Percentiles rank a stretch among this genome's conserved stretches.
phyloP scores from a whole-genome alignment of 2,113 vertebrate species.

The Heterotis niloticus region DNA sequence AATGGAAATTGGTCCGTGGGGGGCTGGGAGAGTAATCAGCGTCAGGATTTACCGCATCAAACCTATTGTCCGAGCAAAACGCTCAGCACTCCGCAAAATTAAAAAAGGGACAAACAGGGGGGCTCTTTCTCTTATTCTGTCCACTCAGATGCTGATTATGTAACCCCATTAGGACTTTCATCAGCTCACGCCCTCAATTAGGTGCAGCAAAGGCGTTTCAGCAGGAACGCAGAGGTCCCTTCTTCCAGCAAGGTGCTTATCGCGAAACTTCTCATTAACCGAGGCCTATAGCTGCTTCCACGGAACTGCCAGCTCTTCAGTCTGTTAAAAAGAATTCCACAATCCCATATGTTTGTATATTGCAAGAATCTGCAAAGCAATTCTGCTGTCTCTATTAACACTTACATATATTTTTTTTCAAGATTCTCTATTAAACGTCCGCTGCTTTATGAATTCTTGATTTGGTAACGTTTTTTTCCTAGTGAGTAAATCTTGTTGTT shows the following conservation, averaged over 20 bases:
- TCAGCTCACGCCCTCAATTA: conserved; percentile 70
- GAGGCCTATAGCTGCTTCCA: conserved; percentile 4
- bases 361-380: neutral
- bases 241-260: conserved; percentile 46
- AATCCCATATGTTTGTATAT: neutral
- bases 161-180: conserved; percentile 71
- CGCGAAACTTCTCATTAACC: conserved; percentile 53
- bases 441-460: too few species aligned
- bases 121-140: conserved; percentile 57
- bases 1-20: conserved; percentile 62
- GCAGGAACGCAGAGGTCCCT: conserved; percentile 43
- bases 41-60: conserved; percentile 78
- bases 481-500: too few species aligned
- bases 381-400: too few species aligned
- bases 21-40: conserved; percentile 60
- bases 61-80: conserved; percentile 59
- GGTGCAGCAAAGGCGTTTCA: conserved; percentile 48
- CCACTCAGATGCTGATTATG: conserved; percentile 70
- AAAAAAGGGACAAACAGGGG: conserved; percentile 73
- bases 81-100: conserved; percentile 76
- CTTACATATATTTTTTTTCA: too few species aligned
- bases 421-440: too few species aligned
- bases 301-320: neutral
- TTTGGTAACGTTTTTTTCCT: too few species aligned
- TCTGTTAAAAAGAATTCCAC: neutral